Conservation (phyloP, 1,140 invertebrate genomes). For the Glossosoma conforme region DNA sequence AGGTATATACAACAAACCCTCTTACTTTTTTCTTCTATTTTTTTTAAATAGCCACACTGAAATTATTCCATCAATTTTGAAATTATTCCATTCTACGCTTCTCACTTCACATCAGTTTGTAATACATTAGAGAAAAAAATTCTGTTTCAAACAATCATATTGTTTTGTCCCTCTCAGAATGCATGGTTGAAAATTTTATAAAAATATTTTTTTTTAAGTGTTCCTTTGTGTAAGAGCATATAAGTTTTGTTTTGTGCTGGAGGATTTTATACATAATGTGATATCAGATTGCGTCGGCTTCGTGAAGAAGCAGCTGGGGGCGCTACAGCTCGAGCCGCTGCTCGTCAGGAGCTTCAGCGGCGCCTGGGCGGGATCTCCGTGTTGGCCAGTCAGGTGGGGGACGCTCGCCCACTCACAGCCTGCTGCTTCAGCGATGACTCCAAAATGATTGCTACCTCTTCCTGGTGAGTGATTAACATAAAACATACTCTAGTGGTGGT, state of each 20-base stretch:
- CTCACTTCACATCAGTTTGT: no score
- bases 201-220: no score
- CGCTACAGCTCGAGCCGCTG: conserved; percentile 70
- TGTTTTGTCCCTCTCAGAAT: not conserved
- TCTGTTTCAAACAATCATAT: not conserved
- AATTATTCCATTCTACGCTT: no score
- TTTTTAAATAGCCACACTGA: no score
- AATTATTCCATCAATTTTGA: no score
- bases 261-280: not conserved
- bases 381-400: conserved; percentile 89
- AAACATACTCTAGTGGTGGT: no score
- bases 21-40: no score
- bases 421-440: conserved; percentile 89
- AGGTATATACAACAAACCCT: no score
- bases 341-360: conserved; percentile 75
- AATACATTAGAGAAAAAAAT: no score
- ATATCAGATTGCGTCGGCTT: conserved; percentile 34
- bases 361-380: conserved; percentile 73
- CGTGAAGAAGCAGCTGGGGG: conserved; percentile 49
- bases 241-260: no score
- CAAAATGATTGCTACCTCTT: conserved; percentile 80
- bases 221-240: no score
- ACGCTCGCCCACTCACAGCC: conserved; percentile 84
- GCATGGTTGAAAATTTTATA: no score
- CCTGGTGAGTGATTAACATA: conserved; percentile 62